Evolutionary conservation across 2,797 vertebrate species (phyloP).

Genomic region (Carapus acus): DNA sequence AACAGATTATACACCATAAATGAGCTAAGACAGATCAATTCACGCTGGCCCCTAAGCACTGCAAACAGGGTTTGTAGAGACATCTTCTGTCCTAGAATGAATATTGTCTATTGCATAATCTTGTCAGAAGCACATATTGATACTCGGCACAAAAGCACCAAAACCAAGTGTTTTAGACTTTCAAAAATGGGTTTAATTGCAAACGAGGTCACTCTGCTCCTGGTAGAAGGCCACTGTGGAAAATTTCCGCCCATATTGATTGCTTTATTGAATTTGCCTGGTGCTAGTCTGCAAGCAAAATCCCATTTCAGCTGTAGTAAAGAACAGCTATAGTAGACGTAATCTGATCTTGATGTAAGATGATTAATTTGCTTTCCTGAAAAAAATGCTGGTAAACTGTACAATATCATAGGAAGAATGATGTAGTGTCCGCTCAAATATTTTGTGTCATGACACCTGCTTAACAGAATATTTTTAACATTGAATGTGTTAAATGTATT

Average conservation of each 20-base stretch:
- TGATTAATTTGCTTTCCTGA: conserved; percentile 11
- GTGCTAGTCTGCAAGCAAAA: conserved; percentile 33
- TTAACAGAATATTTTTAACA: conserved; percentile 3
- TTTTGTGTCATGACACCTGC: conserved; percentile 1
- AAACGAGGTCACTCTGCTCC: conserved; percentile 11
- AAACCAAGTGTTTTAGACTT: not conserved
- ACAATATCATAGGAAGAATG: conserved; percentile 5
- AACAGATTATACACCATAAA: conserved; percentile 24
- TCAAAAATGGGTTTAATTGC: conserved; percentile 20
- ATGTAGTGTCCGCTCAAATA: conserved; percentile 6
- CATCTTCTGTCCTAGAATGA: not conserved
- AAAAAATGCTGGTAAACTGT: not conserved
- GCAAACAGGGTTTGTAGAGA: conserved; percentile 15
- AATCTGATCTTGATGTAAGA: conserved; percentile 50
- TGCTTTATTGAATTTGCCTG: conserved; percentile 54
- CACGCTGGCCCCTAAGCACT: conserved; percentile 25
- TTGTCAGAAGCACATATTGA: not conserved
- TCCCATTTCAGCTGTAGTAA: conserved; percentile 53
- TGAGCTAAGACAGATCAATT: conserved; percentile 33
- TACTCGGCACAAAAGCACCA: not conserved
- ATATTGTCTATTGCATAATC: not conserved
- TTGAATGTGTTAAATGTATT: not conserved
- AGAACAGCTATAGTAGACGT: conserved; percentile 38
- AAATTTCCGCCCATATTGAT: conserved; percentile 54
- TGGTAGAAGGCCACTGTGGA: conserved; percentile 24